phyloP scores from a whole-genome alignment of 2,888 invertebrate genomes.

The Charanyca ferruginea region DNA sequence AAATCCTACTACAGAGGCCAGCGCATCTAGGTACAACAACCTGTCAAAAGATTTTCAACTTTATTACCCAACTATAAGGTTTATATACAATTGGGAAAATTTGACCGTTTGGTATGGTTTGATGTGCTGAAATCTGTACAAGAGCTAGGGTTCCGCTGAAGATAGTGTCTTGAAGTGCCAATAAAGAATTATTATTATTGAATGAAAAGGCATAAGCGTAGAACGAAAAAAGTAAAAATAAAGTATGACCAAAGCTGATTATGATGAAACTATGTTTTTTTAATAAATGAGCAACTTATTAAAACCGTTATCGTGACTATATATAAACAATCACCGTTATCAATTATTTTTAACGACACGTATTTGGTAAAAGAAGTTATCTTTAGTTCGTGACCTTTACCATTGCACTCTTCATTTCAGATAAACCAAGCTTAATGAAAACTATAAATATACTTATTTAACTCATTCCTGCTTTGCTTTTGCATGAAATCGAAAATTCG shows the following conservation, averaged over 20 bases:
- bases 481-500: not conserved
- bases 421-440: slow-evolving; percentile 39
- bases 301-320: slow-evolving; percentile 19
- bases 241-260: not conserved
- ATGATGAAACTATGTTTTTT: slow-evolving; percentile 26
- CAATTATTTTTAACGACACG: slow-evolving; percentile 25
- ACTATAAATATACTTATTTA: slow-evolving; percentile 1
- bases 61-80: too few species aligned
- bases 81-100: too few species aligned
- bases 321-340: slow-evolving; percentile 15
- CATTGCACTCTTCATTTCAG: slow-evolving; percentile 26
- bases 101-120: too few species aligned
- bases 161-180: too few species aligned
- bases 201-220: too few species aligned
- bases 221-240: too few species aligned
- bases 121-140: too few species aligned
- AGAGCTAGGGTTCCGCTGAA: too few species aligned
- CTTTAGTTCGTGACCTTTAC: slow-evolving; percentile 44
- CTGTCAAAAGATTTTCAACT: too few species aligned
- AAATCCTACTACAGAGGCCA: too few species aligned
- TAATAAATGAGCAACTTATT: slow-evolving; percentile 11
- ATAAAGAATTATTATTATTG: too few species aligned
- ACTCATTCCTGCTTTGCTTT: not conserved
- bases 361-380: slow-evolving; percentile 43
- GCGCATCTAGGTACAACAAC: too few species aligned